These are phyloP conservation scores for Malurus cyaneus DNA, from an alignment of 2,113 vertebrate species.

Conservation along the genomic window DNA sequence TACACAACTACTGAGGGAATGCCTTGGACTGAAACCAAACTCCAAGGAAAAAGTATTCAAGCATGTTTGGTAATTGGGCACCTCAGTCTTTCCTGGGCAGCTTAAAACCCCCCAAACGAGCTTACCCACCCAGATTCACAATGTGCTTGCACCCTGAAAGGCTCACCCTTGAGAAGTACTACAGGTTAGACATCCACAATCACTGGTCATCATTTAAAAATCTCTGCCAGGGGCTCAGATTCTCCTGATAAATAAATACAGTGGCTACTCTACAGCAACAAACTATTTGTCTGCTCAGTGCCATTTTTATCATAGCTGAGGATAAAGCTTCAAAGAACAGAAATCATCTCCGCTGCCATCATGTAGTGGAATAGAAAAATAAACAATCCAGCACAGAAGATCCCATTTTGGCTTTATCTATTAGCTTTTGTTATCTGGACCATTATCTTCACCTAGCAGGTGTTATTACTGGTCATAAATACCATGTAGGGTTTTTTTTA, in stretches of 20 bases:
- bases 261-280: not conserved
- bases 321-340: not conserved
- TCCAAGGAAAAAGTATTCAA: conserved; percentile 14
- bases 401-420: not conserved
- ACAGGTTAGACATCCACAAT: not conserved
- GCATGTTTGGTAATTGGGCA: conserved; percentile 8
- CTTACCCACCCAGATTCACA: not conserved
- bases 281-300: not conserved
- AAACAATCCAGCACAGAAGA: not conserved
- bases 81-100: not conserved
- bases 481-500: not conserved
- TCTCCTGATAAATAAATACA: not conserved
- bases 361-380: not conserved
- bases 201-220: not conserved
- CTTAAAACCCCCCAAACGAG: not conserved
- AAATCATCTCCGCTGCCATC: not conserved
- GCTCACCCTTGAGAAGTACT: not conserved
- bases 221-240: not conserved
- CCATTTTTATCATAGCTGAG: not conserved
- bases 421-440: not conserved
- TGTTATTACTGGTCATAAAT: not conserved
- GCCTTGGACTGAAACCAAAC: conserved; percentile 29
- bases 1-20: not conserved
- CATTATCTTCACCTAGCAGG: not conserved
- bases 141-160: not conserved